Percentiles rank a stretch among this genome's conserved stretches.
Conservation (phyloP, 2,797 vertebrate species). For the Phalanger gymnotis region DNA sequence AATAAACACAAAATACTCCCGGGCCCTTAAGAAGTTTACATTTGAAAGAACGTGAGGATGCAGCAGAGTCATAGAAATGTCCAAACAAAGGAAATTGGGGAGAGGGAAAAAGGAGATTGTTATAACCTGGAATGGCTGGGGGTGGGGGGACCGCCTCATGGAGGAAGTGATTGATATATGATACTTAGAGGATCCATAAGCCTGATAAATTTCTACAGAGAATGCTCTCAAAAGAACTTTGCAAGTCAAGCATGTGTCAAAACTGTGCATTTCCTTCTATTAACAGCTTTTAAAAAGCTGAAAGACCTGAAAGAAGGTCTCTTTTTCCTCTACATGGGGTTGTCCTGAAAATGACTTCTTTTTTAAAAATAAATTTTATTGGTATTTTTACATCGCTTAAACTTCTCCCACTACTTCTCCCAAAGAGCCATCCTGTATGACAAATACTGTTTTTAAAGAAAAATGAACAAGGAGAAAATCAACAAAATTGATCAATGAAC, state of each 20-base stretch:
- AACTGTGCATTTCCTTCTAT: slow-evolving; percentile 44
- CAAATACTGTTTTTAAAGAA: neutral
- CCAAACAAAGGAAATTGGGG: neutral
- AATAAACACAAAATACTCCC: neutral
- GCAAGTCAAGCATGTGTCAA: slow-evolving; percentile 35
- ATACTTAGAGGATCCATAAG: neutral
- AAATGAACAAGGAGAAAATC: neutral
- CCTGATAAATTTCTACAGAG: neutral
- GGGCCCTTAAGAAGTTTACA: neutral
- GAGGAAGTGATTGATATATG: neutral
- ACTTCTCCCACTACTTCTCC: neutral
- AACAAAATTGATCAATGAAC: neutral
- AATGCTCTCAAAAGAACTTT: slow-evolving; percentile 27
- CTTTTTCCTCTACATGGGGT: neutral
- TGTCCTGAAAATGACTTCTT: neutral
- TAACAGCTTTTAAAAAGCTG: slow-evolving; percentile 43
- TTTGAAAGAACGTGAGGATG: neutral
- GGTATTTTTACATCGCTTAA: neutral
- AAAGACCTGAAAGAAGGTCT: slow-evolving; percentile 6
- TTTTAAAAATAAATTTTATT: neutral
- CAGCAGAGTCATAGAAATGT: neutral
- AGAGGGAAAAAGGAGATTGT: neutral
- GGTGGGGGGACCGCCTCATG: neutral
- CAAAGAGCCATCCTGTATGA: neutral
- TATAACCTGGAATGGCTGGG: neutral